Conservation (phyloP, 2,797 vertebrate species). For the Bovichtus diacanthus region DNA sequence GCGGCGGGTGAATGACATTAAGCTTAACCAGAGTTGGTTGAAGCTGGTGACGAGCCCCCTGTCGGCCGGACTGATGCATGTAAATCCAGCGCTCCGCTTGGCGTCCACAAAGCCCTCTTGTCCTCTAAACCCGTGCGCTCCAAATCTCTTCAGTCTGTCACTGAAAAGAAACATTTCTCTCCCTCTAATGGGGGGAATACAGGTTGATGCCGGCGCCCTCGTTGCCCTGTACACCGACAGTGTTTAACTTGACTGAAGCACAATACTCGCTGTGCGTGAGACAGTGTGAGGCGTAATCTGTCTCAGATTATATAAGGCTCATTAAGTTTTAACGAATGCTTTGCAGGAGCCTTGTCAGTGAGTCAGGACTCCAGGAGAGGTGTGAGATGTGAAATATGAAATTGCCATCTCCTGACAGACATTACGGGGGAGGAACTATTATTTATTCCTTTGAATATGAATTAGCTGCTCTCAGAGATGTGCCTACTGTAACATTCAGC, state of each 20-base stretch:
- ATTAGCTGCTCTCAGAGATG: constrained; percentile 42
- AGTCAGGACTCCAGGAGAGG: constrained; percentile 60
- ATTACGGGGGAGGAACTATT: constrained; percentile 57
- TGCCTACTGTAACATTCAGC: constrained; percentile 18
- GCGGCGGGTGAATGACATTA: constrained; percentile 55
- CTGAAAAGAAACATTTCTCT: constrained; percentile 35
- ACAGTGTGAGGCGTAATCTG: constrained; percentile 41
- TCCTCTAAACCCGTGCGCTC: constrained; percentile 30
- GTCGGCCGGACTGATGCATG: constrained; percentile 59
- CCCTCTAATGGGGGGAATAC: constrained; percentile 7
- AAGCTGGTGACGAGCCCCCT: constrained; percentile 49
- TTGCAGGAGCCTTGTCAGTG: constrained; percentile 52
- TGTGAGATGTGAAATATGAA: constrained; percentile 57
- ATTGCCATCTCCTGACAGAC: constrained; percentile 65
- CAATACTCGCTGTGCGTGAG: constrained; percentile 32
- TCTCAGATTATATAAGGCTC: constrained; percentile 62
- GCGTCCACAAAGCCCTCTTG: constrained; percentile 35
- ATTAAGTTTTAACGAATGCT: constrained; percentile 52
- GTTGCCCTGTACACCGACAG: constrained; percentile 21
- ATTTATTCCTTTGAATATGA: constrained; percentile 62
- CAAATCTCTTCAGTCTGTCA: constrained; percentile 55
- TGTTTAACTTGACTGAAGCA: constrained; percentile 36
- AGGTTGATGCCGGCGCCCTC: constrained; percentile 17
- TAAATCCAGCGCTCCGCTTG: constrained; percentile 70
- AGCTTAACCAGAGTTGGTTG: constrained; percentile 46